Evolutionary conservation across 92 coral and sea anemone species (phyloP), one percentile per base, ranked within the genome.

Genomic region (Epizoanthus scotinus): DNA sequence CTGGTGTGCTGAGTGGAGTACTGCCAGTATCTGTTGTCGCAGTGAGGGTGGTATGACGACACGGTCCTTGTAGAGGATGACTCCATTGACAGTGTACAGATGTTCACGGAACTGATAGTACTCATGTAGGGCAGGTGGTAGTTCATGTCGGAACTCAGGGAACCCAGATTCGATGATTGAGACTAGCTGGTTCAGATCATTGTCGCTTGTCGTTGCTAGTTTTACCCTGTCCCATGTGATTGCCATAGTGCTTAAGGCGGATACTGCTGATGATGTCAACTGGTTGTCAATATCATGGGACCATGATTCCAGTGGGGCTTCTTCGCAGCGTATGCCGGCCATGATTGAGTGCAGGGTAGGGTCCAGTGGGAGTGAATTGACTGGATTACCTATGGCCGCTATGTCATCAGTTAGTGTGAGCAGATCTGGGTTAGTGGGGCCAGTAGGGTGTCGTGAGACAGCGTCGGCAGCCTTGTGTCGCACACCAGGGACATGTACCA

Each of bases 401-500:
- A 77, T 27, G 72, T 88, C 85, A 18, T 85, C 85, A 9, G 84
- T 84, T 26, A 85, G 63, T 50, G 38, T 25, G 24, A 85, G 22
- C 21, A 74, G 25, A 52, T 85, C 88, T 8, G 88, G 85, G 21
- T 40, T 54, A 8, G 75, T 55, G 14, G 89, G 9, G 15, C 87
- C 87, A 6, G 87, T 70, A 5, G 85, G 89, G 82, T 89, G 89
- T 19, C 79, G 60, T n/a, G 92, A 89, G 15, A 89, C 3, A 3
- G 92, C 83, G 67, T 85, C 84, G 10, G 86, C 84, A 6, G 91
- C 86, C 40, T 65, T 81, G 68, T 88, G 88, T 29, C 54, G 75
- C 4, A 82, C 89, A 0, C 87, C 89, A 28, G 92, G 89, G 63
- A 85, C 55, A 52, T 84, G 92, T 22, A 71, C 73, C 79, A 85